Conservation (phyloP, 2,113 vertebrate genomes). For the Periophthalmodon schlosseri region DNA sequence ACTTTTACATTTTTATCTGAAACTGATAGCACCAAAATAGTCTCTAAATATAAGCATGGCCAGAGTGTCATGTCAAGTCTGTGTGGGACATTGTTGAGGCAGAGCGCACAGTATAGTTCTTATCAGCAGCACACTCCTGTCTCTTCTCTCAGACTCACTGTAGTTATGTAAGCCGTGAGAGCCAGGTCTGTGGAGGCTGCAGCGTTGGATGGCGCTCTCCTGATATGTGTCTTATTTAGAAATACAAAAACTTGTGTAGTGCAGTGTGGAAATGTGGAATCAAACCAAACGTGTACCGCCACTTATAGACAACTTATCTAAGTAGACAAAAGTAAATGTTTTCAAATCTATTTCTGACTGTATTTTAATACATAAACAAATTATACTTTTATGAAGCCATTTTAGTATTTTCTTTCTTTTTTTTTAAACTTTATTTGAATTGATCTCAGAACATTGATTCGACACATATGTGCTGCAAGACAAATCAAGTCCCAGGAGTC, state of each 20-base stretch:
- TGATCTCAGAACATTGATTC: no score
- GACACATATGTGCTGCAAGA: no score
- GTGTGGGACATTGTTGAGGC: background rate
- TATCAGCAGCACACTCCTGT: constrained; percentile 44
- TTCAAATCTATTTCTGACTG: no score
- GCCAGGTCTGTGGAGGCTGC: constrained; percentile 60
- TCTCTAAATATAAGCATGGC: constrained; percentile 16
- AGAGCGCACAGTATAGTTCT: constrained; percentile 47
- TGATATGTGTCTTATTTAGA: constrained; percentile 52
- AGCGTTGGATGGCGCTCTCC: constrained; percentile 57
- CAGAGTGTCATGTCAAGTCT: constrained; percentile 5
- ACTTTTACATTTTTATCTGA: background rate
- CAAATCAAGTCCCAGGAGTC: no score
- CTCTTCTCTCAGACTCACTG: constrained; percentile 55
- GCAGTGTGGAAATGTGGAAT: background rate
- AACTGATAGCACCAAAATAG: constrained; percentile 7
- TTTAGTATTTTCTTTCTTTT: no score
- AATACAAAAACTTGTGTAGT: constrained; percentile 27
- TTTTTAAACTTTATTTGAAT: no score
- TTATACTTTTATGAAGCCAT: no score
- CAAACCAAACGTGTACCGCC: background rate
- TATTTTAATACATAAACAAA: no score
- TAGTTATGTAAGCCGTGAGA: constrained; percentile 63
- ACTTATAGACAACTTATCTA: background rate
- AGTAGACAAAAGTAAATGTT: no score